These are phyloP conservation scores for Sus scrofa DNA, from an alignment of 2,113 vertebrate genomes.

Conservation along the genomic window DNA sequence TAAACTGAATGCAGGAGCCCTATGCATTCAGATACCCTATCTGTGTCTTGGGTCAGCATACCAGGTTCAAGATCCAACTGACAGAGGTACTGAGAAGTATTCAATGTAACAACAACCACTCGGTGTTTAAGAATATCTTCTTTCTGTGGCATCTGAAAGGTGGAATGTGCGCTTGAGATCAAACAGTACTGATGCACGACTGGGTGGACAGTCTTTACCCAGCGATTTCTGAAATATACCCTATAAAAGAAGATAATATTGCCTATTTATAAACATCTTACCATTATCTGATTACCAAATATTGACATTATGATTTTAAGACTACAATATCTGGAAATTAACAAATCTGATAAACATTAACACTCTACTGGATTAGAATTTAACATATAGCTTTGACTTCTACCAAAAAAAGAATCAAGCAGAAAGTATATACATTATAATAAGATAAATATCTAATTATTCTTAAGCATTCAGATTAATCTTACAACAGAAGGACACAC, in stretches of 20 bases:
- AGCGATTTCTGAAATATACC: slow-evolving; percentile 99
- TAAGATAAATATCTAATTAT: slow-evolving; percentile 11
- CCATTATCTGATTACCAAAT: not conserved
- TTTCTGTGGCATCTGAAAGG: slow-evolving; percentile 98
- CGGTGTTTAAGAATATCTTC: slow-evolving; percentile 97
- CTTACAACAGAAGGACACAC: slow-evolving; percentile 6
- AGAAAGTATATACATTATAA: not conserved
- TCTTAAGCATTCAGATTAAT: slow-evolving; percentile 50
- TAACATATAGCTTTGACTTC: not conserved
- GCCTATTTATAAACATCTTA: slow-evolving; percentile 43
- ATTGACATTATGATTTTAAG: slow-evolving; percentile 38
- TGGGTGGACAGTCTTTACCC: slow-evolving; percentile 99
- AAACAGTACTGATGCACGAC: slow-evolving; percentile 99
- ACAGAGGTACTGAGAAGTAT: slow-evolving; percentile 99
- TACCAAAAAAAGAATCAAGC: not conserved
- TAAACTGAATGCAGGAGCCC: not conserved
- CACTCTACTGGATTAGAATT: slow-evolving; percentile 41
- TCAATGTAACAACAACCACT: slow-evolving; percentile 98
- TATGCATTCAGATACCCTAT: not conserved
- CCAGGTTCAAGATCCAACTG: slow-evolving; percentile 98
- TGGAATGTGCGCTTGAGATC: slow-evolving; percentile 97
- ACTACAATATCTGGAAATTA: slow-evolving; percentile 29
- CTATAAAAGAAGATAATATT: slow-evolving; percentile 87
- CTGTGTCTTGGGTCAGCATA: slow-evolving; percentile 78
- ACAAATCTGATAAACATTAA: not conserved